These are phyloP conservation scores for Tipula lateralis DNA, from an alignment of 2,888 invertebrate genomes.

Conservation along the genomic window DNA sequence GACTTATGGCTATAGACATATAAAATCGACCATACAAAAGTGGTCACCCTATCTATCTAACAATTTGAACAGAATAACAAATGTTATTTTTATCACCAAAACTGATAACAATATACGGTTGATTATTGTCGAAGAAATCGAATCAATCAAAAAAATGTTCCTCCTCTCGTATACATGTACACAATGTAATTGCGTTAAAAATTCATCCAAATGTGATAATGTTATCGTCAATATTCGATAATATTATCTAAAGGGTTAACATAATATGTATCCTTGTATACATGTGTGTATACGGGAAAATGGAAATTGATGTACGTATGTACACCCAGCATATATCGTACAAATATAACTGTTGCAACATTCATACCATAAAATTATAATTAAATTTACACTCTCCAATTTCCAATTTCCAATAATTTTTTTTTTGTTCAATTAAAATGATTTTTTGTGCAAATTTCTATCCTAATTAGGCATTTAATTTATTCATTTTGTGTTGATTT, in stretches of 20 bases:
- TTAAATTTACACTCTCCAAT: neutral
- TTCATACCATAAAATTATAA: neutral
- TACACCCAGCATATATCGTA: neutral
- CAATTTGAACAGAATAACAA: too few species aligned
- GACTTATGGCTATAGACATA: too few species aligned
- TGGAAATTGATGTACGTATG: neutral
- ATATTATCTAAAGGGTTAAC: neutral
- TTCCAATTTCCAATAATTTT: neutral
- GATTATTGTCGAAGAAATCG: neutral
- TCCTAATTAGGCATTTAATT: slow-evolving; percentile 19
- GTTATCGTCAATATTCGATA: neutral
- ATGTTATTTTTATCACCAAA: too few species aligned
- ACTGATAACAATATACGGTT: neutral
- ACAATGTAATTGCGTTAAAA: neutral
- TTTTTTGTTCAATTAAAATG: neutral
- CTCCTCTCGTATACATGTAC: neutral
- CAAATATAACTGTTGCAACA: neutral
- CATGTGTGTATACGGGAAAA: too few species aligned
- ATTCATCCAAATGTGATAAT: neutral
- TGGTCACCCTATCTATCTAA: too few species aligned
- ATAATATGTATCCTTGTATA: too few species aligned
- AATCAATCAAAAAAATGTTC: neutral
- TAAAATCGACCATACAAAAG: too few species aligned
- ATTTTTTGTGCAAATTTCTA: neutral
- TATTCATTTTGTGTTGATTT: slow-evolving; percentile 11